A percentile compares a stretch with the other conserved stretches of the same genome.
These are phyloP conservation scores for Cryptocheilus praepositus DNA, from an alignment of 2,888 invertebrate species.

Conservation along the genomic window DNA sequence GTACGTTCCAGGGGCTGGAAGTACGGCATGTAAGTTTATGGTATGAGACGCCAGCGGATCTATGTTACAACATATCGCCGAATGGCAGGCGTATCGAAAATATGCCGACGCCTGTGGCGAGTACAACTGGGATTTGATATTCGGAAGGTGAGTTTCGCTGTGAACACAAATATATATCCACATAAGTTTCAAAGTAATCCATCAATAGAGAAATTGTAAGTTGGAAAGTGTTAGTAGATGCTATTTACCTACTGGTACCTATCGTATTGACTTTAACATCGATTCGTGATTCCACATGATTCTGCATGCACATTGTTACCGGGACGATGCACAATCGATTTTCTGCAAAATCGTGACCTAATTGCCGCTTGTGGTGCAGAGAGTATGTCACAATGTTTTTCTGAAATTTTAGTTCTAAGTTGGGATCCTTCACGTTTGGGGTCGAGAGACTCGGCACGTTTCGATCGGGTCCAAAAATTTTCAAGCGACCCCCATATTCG, in stretches of 20 bases:
- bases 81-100: slow-evolving; percentile 74
- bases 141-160: slow-evolving; percentile 69
- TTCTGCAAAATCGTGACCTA: slow-evolving; percentile 80
- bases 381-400: slow-evolving; percentile 65
- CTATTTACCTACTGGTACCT: slow-evolving; percentile 77
- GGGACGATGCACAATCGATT: slow-evolving; percentile 82
- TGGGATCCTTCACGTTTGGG: slow-evolving; percentile 47
- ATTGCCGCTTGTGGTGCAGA: slow-evolving; percentile 60
- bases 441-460: slow-evolving; percentile 69
- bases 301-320: slow-evolving; percentile 81
- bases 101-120: slow-evolving; percentile 72
- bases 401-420: slow-evolving; percentile 58
- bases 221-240: background rate
- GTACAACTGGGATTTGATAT: slow-evolving; percentile 70
- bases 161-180: too few species aligned
- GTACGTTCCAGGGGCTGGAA: slow-evolving; percentile 82
- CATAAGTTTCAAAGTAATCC: slow-evolving; percentile 24
- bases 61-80: slow-evolving; percentile 73
- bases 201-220: background rate
- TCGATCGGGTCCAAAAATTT: slow-evolving; percentile 72
- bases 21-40: slow-evolving; percentile 79
- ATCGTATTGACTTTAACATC: slow-evolving; percentile 80
- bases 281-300: slow-evolving; percentile 79
- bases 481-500: slow-evolving; percentile 66
- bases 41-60: slow-evolving; percentile 77